Evolutionary conservation across 37 sponge, comb jelly and placozoan genomes (phyloP), one percentile per base, ranked within the genome.

Genomic region (Chondrilla cf. caribensis): DNA sequence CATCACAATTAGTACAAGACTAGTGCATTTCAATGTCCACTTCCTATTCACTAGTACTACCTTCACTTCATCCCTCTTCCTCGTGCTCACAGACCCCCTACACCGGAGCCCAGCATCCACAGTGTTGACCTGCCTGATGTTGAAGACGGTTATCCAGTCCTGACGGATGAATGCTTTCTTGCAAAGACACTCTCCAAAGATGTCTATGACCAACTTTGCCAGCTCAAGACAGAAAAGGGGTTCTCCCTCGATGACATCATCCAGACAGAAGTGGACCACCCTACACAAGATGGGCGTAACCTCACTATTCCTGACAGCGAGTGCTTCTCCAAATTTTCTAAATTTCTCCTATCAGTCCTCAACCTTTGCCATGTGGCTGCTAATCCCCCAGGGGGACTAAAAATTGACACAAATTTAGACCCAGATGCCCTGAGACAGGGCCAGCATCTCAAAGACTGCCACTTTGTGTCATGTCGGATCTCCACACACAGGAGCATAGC

Each of bases 211-310:
- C 26, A 11, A 36, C 70, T 68, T 21, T 2, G 32, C 19, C 32
- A n/a, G 36, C 37, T 18, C 19, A 2, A 28, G 37, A 68, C 70
- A 9, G 36, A 28, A 19, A 31, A 11, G 32, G 70, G 70, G 37
- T 21, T 2, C 3, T 68, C 36, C 70, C 70, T 68, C 19, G 70
- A 68, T 28, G 32, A 19, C 32, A 11, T 68, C 37, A 68, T 68
- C 33, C 70, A 68, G 33, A 33, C 37, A 8, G 70, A 68, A 68
- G 70, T 68, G 70, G 70, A 68, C 70, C 70, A 68, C 70, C 70
- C 70, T 21, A 55, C 57, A 19, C 25, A 28, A 31, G 37, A 28
- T 68, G 70, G 70, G 31, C 32, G 37, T 28, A 33, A 33, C 32
- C 19, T 68, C 32, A 21, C 32, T 4, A 21, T 68, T 3, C 70